Evolutionary conservation across 2,113 vertebrate genomes (phyloP).

Genomic region (Oreochromis aureus): DNA sequence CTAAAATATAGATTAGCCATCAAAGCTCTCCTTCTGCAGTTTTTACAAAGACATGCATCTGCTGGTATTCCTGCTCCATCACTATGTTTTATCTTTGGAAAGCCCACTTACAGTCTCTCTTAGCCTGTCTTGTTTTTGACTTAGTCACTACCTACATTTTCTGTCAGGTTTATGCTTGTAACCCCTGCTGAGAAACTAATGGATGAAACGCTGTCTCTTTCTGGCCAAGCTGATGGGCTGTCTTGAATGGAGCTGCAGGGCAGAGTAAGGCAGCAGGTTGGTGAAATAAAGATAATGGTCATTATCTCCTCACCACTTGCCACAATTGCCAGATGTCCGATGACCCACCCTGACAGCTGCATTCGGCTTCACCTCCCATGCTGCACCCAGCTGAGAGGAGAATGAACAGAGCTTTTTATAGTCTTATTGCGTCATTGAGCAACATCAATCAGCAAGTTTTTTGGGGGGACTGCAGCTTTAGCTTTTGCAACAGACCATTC

Average conservation of each 20-base stretch:
- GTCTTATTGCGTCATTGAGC: neutral
- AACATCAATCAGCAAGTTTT: neutral
- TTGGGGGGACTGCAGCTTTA: neutral
- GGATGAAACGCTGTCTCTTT: conserved; percentile 1
- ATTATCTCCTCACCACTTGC: conserved; percentile 43
- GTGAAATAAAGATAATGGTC: conserved; percentile 53
- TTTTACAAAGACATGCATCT: neutral
- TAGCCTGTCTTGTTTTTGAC: neutral
- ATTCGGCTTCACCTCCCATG: neutral
- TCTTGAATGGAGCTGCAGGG: conserved; percentile 5
- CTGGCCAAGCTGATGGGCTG: neutral
- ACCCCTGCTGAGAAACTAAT: conserved; percentile 44
- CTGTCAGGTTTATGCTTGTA: conserved; percentile 10
- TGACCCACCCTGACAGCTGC: conserved; percentile 2
- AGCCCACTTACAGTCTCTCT: neutral
- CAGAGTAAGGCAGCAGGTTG: conserved; percentile 28
- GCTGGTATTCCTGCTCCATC: neutral
- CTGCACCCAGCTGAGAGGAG: neutral
- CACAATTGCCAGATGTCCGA: conserved; percentile 37
- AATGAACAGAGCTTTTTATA: neutral
- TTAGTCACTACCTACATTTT: neutral
- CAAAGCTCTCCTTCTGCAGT: neutral
- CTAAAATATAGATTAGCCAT: neutral
- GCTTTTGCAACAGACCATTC: neutral
- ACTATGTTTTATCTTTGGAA: neutral